Evolutionary conservation across 2,113 vertebrate species (phyloP), one percentile per base, ranked within the genome.

Genomic region (Stictonetta naevosa): DNA sequence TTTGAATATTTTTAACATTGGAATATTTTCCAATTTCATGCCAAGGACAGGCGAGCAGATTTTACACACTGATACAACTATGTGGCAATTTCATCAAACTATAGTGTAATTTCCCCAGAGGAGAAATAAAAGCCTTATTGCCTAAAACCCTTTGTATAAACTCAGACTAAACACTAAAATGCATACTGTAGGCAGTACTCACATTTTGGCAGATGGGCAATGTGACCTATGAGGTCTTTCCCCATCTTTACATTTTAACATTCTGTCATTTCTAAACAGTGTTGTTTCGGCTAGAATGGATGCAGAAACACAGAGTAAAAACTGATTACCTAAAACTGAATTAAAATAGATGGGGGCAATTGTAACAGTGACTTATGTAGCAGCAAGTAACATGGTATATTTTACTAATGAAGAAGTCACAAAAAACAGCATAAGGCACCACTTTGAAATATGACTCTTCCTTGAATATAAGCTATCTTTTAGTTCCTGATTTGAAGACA

Each of bases 341-440:
- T 88, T 79, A 42, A 85, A 92, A 90, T 42, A 79, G 33, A 66
- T 46, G 16, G 34, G 59, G 68, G 23, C 23, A 88, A 77, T 86
- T 75, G 94, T 86, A 88, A 67, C 34, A 71, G 13, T 46, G 34
- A 85, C 42, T 96, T 90, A 79, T 42, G 75, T 56, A 90, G 55
- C 72, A 90, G 88, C 53, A 97, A 68, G 48, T n/a, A 76, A 71
- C 25, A 72, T 2, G 8, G 40, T 69, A 81, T 29, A 80, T 94
- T 82, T 82, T 90, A 80, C 64, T 78, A 25, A 71, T 48, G 34
- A 95, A 2, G 6, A 46, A 53, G 26, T 33, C 55, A 79, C 44
- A 77, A 38, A 88, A 87, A 46, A 8, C 29, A 88, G 62, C n/a
- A 64, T 11, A 78, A 86, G 11, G 31, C n/a, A 81, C 8, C 23